Conservation (phyloP, 2,888 invertebrate genomes). For the Agrotis ipsilon region DNA sequence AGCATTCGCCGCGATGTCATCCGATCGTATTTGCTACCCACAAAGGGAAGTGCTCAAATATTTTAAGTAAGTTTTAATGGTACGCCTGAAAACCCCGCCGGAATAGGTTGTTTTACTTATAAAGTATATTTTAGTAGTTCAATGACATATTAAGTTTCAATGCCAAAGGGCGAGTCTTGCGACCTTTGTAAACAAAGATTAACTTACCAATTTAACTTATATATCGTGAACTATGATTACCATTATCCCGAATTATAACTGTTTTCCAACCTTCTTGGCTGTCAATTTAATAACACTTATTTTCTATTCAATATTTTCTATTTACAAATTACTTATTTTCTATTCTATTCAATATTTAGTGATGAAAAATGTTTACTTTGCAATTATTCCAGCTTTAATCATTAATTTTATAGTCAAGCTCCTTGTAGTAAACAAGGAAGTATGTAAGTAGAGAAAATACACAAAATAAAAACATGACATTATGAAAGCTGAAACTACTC, state of each 20-base stretch:
- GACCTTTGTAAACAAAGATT: constrained; percentile 15
- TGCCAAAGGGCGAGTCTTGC: constrained; percentile 20
- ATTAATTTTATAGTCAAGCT: too few species aligned
- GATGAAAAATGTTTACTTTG: too few species aligned
- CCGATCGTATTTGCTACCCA: constrained; percentile 8
- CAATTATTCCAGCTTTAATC: too few species aligned
- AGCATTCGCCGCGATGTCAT: constrained; percentile 20
- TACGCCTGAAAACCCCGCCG: neutral
- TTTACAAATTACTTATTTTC: too few species aligned
- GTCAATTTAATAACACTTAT: too few species aligned
- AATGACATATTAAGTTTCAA: constrained; percentile 39
- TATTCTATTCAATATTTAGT: too few species aligned
- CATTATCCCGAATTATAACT: neutral
- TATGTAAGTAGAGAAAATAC: neutral
- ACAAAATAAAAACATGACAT: neutral
- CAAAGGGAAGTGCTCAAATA: constrained; percentile 11
- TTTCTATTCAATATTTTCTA: too few species aligned
- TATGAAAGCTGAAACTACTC: constrained; percentile 35
- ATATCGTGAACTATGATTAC: neutral
- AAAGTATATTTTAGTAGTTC: constrained; percentile 24
- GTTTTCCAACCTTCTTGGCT: too few species aligned
- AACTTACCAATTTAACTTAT: neutral
- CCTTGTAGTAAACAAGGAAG: too few species aligned
- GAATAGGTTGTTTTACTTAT: constrained; percentile 15
- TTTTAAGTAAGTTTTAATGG: constrained; percentile 17